phyloP scores from a whole-genome alignment of 2,888 invertebrate genomes.

The Carpatolechia fugitivella region DNA sequence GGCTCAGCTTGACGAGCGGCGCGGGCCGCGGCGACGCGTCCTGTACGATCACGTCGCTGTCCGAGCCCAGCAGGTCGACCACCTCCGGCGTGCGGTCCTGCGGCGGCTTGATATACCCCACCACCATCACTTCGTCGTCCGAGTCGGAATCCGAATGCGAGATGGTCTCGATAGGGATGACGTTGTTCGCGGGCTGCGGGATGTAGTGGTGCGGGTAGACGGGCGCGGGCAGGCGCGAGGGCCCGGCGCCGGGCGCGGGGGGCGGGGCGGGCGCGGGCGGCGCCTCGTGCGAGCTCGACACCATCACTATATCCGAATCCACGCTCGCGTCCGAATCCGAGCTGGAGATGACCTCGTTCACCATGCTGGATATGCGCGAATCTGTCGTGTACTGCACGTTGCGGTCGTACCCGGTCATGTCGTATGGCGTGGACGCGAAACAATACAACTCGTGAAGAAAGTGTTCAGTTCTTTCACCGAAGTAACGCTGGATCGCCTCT shows the following conservation, averaged over 20 bases:
- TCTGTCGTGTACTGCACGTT: conserved; percentile 82
- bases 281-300: conserved; percentile 51
- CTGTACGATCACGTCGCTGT: conserved; percentile 70
- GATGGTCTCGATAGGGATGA: conserved; percentile 70
- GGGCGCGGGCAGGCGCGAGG: conserved; percentile 36
- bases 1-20: conserved; percentile 43
- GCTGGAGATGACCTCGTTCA: conserved; percentile 75
- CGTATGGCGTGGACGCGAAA: conserved; percentile 92
- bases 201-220: conserved; percentile 51
- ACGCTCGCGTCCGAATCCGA: conserved; percentile 55
- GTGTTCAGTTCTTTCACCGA: conserved; percentile 87
- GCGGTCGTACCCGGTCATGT: conserved; percentile 89
- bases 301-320: conserved; percentile 61
- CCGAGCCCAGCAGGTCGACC: conserved; percentile 79
- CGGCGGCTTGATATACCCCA: conserved; percentile 83
- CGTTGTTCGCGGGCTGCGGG: conserved; percentile 40
- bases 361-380: conserved; percentile 75
- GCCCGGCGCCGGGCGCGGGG: conserved; percentile 26
- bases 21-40: conserved; percentile 36
- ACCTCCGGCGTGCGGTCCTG: conserved; percentile 83
- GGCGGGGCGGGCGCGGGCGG: conserved; percentile 15
- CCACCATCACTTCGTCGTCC: conserved; percentile 79
- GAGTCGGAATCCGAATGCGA: conserved; percentile 71
- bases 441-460: conserved; percentile 93
- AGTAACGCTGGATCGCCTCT: conserved; percentile 82